Evolutionary conservation across 2,888 invertebrate genomes (phyloP), one percentile per base, ranked within the genome.

Genomic region (Cistogaster globosa): DNA sequence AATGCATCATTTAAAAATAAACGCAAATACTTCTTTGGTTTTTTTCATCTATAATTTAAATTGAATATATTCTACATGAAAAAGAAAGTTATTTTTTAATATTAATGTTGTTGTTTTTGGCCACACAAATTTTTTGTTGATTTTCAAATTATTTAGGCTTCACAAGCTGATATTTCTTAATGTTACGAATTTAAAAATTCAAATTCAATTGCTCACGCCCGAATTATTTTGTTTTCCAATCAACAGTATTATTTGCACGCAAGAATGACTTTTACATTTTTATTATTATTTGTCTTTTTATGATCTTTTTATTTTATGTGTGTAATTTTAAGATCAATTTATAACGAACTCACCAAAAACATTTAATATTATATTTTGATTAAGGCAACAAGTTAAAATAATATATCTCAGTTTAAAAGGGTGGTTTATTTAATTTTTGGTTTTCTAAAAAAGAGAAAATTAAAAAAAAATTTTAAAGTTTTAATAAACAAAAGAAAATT

Each of bases 181-280:
- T 45, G 20, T 12, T 12, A 58, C 6, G 22, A 58, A 36, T 58
- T 58, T 67, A 45, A 48, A 63, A 45, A 58, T 72, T 58, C 22
- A 63, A 55, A 72, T 72, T 65, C 38, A 79, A 74, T 80, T 67
- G 42, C 74, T 67, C 53, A 74, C 58, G 74, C 67, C 58, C 74
- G 67, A 80, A 53, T 58, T 58, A 67, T 42, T 74, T 74, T 74
- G 26, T 53, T 68, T 60, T 58, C 68, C 68, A 68, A 58, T 68
- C 58, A 51, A 51, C 42, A 58, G 14, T 18, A 18, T 38, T 67
- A 16, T 67, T 22, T 48, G 36, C 58, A 58, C 60, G 53, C 51
- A 51, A 12, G 42, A 42, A 42, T 42, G 12, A 42, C 4, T 12
- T 42, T 42, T 12, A 42, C 12, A 42, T 12, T 12, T 42, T 69